Base-by-base conservation (phyloP, 2,888 invertebrate genomes). In the Sarcophaga carnaria region DNA sequence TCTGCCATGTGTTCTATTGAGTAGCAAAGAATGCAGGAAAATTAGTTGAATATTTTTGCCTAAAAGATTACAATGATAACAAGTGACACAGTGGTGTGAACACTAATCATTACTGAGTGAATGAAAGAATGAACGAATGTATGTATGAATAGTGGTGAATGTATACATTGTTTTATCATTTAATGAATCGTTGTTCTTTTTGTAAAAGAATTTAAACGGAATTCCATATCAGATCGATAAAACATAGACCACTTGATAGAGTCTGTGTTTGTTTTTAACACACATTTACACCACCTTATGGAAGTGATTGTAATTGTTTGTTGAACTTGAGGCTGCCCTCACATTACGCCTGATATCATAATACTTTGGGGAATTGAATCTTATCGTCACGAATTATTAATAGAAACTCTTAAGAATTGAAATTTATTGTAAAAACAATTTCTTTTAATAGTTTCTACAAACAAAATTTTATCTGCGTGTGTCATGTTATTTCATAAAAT, bases 161-260 rank as follows among this genome's bases (percentile, higher is more conserved):
- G 17, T 54, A 54, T 54, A 17, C 54, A 54, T 54, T 54, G 1
- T 17, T 6, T 79, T 70, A 71, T 71, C 64, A 64, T 63, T 79
- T 79, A 79, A 79, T 79, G 71, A 79, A 79, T 64, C 22, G 71
- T 64, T 69, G 69, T 78, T 70, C 60, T 49, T 78, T 70, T 63
- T 12, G 14, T 37, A 10, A 37, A 17, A 17, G 14, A 8, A 54
- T 25, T 54, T 25, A 25, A 70, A 8, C 5, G 14, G 8, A 70
- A 54, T 49, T 54, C 4, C 2, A 14, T 54, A 54, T 54, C 54
- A 14, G 54, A 54, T 54, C 4, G 54, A 54, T 17, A 17, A 2
- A 17, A 4, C 12, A 5, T 54, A 54, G 17, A 54, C 54, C 17
- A 54, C 12, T 54, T 54, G 54, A 17, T 17, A 14, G 54, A 14